Base-by-base conservation (phyloP, 2,888 invertebrate genomes). In the Tanytarsus gracilentus region DNA sequence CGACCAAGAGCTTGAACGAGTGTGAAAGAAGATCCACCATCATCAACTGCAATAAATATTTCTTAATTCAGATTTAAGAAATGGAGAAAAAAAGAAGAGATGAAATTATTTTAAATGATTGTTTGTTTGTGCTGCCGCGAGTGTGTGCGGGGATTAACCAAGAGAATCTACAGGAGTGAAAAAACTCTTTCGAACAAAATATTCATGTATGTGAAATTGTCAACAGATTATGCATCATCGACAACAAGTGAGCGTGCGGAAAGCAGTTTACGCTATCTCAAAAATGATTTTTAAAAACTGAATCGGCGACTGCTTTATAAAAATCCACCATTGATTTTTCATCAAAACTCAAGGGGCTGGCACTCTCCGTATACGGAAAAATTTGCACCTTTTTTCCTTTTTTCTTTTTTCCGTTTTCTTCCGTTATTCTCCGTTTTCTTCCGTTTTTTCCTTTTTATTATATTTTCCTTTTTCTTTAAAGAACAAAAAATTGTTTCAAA, bases 21-120 rank as follows among this genome's bases (percentile, higher is more conserved):
- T n/a, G n/a, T n/a, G n/a, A n/a, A n/a, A 58, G 58, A 48, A 58
- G 44, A 44, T 48, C 33, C 53, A 26, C 11, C 36, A 36, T n/a
- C 23, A 18, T 18, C 44, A 25, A 49, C 14, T 36, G 53, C 18
- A 53, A 36, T 48, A 56, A 56, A 26, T 56, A 23, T 25, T 40
- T 40, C 36, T 51, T 44, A 44, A 44, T 44, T 44, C 44, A 18
- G 23, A 44, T 18, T 44, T 23, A 9, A 29, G 9, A 29, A 7
- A 29, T 29, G 14, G 33, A 33, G 33, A 33, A 33, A 36, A 36
- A 11, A 33, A 1, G 1, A 33, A 9, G 14, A 44, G 9, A 44
- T n/a, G n/a, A n/a, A n/a, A n/a, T n/a, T n/a, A n/a, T n/a, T n/a
- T n/a, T n/a, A n/a, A 18, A 18, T 44, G 44, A 44, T 44, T 44